phyloP scores from a whole-genome alignment of 92 coral and sea anemone species.

The Hydrozoanthus gracilis region DNA sequence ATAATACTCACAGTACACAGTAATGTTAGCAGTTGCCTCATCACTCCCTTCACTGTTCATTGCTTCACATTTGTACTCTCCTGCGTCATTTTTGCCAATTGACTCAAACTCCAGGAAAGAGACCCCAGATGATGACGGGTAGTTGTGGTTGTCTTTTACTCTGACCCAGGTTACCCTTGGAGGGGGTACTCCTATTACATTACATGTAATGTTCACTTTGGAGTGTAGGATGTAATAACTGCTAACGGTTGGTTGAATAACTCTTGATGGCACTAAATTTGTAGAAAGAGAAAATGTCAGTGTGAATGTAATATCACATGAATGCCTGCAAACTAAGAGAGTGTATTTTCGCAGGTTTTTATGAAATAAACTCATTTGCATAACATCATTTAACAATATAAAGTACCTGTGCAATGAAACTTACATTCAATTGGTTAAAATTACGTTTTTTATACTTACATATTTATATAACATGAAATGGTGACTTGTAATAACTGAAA shows the following conservation, averaged over 20 bases:
- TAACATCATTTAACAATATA: too few relatives aligned
- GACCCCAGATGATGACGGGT: neutral
- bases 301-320: neutral
- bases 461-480: too few relatives aligned
- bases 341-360: too few relatives aligned
- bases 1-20: slow-evolving; percentile 12
- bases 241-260: neutral
- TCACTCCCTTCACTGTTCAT: neutral
- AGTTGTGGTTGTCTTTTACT: neutral
- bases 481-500: too few relatives aligned
- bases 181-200: neutral
- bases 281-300: too few relatives aligned
- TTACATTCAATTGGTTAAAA: too few relatives aligned
- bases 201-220: slow-evolving; percentile 4
- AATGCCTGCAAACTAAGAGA: too few relatives aligned
- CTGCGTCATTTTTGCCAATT: neutral
- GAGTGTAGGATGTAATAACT: neutral
- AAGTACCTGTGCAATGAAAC: too few relatives aligned
- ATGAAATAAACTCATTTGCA: too few relatives aligned
- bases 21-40: neutral
- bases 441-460: too few relatives aligned
- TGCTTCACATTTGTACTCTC: slow-evolving; percentile 14
- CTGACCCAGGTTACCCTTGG: neutral
- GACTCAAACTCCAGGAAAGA: neutral
- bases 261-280: neutral